Evolutionary conservation across 2,888 invertebrate species (phyloP), one percentile per base, ranked within the genome.

Genomic region (Luffia ferchaultella): DNA sequence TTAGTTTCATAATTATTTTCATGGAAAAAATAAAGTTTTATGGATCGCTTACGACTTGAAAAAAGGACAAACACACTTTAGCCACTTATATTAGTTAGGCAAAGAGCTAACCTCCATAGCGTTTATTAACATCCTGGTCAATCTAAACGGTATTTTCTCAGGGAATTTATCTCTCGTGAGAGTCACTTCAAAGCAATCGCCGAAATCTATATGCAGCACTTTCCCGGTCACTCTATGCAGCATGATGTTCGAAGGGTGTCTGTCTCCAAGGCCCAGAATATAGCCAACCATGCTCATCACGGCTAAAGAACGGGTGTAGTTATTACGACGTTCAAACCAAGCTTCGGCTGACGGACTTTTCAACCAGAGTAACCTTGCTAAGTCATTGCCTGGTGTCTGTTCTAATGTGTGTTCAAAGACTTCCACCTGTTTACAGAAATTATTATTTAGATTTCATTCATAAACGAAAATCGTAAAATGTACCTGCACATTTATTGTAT

Each of bases 221-320:
- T 99, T 99, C 0, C 99, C 99, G 62, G 97, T 98, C 62, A 98
- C 88, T 48, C 99, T 88, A 68, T 99, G 98, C 66, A 99, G 80
- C 98, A 99, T 99, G 55, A 99, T 87, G 82, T 99, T 99, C 1
- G 98, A 98, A 0, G 99, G 99, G 83, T 99, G 99, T 16, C 98
- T 88, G 86, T 99, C 99, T 1, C 99, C 99, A 15, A 99, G 87
- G 0, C 98, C 98, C 2, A 98, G 88, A 62, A 99, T 97, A 70
- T 99, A 99, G 2, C 94, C 99, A 48, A 93, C 94, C 97, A 99
- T 99, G 50, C 98, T 98, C 99, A 99, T 99, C 51, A 98, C 98
- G 41, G 99, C 98, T 54, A 99, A 84, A 0, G 98, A 98, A 50
- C 99, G 89, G 0, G 98, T 98, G 80, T 98, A 99, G 82, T 99